Percentiles rank a stretch among this genome's conserved stretches.
Evolutionary conservation across 2,888 invertebrate genomes (phyloP).

Genomic region (Sinhomidia bicolor): DNA sequence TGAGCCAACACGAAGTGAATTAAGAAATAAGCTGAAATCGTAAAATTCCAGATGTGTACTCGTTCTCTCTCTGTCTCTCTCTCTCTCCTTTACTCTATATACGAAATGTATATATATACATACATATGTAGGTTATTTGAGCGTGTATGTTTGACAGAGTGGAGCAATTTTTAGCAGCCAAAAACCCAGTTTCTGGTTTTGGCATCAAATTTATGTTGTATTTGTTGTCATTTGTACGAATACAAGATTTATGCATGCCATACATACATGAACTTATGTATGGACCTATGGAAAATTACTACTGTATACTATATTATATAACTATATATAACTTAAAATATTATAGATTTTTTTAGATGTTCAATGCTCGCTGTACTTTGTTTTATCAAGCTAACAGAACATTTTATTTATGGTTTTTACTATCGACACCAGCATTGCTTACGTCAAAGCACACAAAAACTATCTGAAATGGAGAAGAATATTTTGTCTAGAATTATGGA

Average conservation of each 20-base stretch:
- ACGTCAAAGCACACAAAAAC: too few relatives aligned
- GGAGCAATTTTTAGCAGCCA: slow-evolving; percentile 12
- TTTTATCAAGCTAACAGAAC: slow-evolving; percentile 42
- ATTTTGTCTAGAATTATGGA: too few relatives aligned
- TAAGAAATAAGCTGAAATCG: slow-evolving; percentile 60
- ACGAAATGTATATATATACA: background rate
- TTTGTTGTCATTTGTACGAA: slow-evolving; percentile 44
- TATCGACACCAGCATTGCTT: too few relatives aligned
- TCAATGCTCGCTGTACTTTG: too few relatives aligned
- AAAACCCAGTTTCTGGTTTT: slow-evolving; percentile 20
- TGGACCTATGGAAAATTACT: too few relatives aligned
- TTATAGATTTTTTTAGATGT: slow-evolving; percentile 26
- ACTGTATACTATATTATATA: too few relatives aligned
- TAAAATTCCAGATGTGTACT: slow-evolving; percentile 64
- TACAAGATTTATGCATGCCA: slow-evolving; percentile 20
- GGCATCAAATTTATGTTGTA: slow-evolving; percentile 63
- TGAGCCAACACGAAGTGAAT: slow-evolving; percentile 51
- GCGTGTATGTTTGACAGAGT: background rate
- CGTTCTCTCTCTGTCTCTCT: too few relatives aligned
- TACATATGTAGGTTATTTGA: background rate
- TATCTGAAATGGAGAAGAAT: too few relatives aligned
- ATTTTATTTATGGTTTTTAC: too few relatives aligned
- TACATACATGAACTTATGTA: background rate
- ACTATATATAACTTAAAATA: background rate
- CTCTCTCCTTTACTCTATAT: too few relatives aligned